A percentile compares a stretch with the other conserved stretches of the same genome.
These are phyloP conservation scores for Squalus acanthias DNA, from an alignment of 2,797 vertebrate species.

Conservation along the genomic window DNA sequence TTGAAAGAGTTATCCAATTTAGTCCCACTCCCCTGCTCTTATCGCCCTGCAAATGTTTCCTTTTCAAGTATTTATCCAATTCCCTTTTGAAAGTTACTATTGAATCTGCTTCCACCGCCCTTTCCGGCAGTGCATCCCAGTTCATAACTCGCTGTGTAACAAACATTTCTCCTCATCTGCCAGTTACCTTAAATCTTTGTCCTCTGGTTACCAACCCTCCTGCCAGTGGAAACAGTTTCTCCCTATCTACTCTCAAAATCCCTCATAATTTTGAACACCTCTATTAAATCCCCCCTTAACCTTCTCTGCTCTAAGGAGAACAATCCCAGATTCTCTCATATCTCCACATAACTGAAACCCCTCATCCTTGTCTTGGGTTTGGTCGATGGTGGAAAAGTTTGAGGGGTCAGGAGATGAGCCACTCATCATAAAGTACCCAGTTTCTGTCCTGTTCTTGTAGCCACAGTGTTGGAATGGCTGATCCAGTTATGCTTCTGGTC, in stretches of 20 bases:
- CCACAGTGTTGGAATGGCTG: neutral
- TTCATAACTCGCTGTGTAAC: neutral
- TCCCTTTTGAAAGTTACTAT: neutral
- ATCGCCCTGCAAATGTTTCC: neutral
- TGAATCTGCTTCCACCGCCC: neutral
- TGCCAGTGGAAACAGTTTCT: neutral
- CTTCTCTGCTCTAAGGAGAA: neutral
- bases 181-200: neutral
- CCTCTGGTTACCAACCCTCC: neutral
- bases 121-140: neutral
- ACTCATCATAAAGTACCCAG: neutral
- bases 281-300: neutral
- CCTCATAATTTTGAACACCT: too few species aligned
- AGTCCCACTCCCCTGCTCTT: neutral
- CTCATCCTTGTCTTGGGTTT: neutral
- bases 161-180: neutral
- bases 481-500: neutral
- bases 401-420: neutral
- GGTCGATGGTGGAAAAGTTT: neutral
- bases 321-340: neutral
- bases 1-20: neutral
- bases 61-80: neutral
- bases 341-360: neutral
- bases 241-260: neutral
- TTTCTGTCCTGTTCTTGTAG: neutral